Evolutionary conservation across 1,140 invertebrate species (phyloP).

Genomic region (Ceratosolen solmsi): DNA sequence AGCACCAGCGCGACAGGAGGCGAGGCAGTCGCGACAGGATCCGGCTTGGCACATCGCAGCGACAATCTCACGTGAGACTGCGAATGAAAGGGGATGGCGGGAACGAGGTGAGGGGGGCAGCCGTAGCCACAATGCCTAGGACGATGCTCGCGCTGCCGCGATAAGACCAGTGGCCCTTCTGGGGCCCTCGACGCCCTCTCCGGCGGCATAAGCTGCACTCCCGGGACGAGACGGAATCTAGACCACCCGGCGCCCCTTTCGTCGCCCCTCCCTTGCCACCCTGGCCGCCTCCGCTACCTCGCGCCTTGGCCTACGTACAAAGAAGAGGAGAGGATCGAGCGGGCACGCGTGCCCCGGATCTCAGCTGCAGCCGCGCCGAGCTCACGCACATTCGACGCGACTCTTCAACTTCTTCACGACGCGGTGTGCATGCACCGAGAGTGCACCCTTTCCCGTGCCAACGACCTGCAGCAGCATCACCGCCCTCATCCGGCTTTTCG

Average conservation of each 20-base stretch:
- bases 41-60: too few species aligned
- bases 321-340: conserved; percentile 22
- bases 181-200: too few species aligned
- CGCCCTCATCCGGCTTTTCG: background rate
- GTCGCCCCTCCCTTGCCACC: background rate
- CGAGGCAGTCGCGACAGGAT: too few species aligned
- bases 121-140: background rate
- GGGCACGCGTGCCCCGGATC: conserved; percentile 47
- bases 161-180: background rate
- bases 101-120: too few species aligned
- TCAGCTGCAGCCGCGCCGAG: background rate
- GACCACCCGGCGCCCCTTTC: conserved; percentile 69
- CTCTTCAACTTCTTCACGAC: background rate
- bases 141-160: background rate
- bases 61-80: too few species aligned
- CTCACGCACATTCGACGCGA: background rate
- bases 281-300: background rate
- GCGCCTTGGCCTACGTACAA: background rate
- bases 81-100: too few species aligned
- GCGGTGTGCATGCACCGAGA: background rate
- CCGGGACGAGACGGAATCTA: conserved; percentile 58
- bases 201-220: too few species aligned
- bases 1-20: too few species aligned
- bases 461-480: background rate
- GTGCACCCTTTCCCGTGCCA: background rate